A percentile compares a stretch with the other conserved stretches of the same genome.
These are phyloP conservation scores for Aleiodes leptofemur DNA, from an alignment of 2,888 invertebrate species.

Conservation along the genomic window DNA sequence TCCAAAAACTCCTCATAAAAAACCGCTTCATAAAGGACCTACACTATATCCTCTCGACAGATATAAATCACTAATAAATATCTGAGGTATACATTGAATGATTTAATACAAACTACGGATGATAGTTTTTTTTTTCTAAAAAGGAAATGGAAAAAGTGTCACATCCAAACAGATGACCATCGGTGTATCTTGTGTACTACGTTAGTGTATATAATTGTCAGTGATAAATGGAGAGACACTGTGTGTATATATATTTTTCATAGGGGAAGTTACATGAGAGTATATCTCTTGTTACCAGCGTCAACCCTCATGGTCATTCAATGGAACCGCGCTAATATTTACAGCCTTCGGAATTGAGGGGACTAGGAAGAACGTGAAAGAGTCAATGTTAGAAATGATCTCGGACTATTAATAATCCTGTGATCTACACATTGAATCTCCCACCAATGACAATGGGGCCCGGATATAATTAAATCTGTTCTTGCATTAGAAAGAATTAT, in stretches of 20 bases:
- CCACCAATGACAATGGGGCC: too few relatives aligned
- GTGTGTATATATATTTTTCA: constrained; percentile 11
- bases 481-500: too few relatives aligned
- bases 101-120: not conserved
- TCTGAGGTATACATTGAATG: constrained; percentile 4
- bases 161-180: constrained; percentile 30
- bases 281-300: constrained; percentile 22
- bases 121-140: not conserved
- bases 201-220: constrained; percentile 54
- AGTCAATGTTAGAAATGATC: too few relatives aligned
- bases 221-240: constrained; percentile 54
- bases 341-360: constrained; percentile 1
- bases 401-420: too few relatives aligned
- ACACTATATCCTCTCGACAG: too few relatives aligned
- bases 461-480: too few relatives aligned
- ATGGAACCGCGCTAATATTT: constrained; percentile 34
- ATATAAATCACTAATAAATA: too few relatives aligned
- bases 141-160: constrained; percentile 24
- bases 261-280: constrained; percentile 14
- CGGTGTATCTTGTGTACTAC: constrained; percentile 22
- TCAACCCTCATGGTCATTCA: constrained; percentile 35
- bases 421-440: too few relatives aligned
- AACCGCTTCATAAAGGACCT: too few relatives aligned
- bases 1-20: too few relatives aligned
- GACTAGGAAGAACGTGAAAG: not conserved